These are phyloP conservation scores for Drosophila austrosaltans DNA, from an alignment of 2,888 invertebrate species.

Conservation along the genomic window DNA sequence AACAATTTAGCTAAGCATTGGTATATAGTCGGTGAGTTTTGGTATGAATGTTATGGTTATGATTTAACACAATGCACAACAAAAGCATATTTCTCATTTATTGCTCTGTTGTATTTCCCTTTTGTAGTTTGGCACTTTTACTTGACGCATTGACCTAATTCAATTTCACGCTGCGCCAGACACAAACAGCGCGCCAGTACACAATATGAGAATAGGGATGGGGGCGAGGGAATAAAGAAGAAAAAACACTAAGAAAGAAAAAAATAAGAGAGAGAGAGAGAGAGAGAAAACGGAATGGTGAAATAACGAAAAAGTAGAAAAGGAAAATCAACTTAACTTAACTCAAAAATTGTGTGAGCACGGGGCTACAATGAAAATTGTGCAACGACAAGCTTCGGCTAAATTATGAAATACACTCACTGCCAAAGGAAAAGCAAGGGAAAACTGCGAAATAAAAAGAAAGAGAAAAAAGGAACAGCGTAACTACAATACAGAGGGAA, in stretches of 20 bases:
- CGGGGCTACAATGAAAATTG: too few relatives aligned
- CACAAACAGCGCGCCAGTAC: slow-evolving; percentile 31
- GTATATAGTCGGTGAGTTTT: background rate
- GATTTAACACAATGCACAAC: slow-evolving; percentile 14
- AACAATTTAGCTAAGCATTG: background rate
- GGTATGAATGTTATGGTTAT: background rate
- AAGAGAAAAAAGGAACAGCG: background rate
- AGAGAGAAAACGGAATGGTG: slow-evolving; percentile 4
- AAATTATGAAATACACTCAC: slow-evolving; percentile 19
- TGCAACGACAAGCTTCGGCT: slow-evolving; percentile 8
- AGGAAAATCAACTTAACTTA: slow-evolving; percentile 70
- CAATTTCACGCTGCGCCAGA: slow-evolving; percentile 71
- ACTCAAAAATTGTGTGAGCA: slow-evolving; percentile 56
- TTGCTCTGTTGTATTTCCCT: slow-evolving; percentile 42
- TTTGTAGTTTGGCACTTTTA: slow-evolving; percentile 59
- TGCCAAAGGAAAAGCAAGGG: slow-evolving; percentile 1
- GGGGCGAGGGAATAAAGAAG: slow-evolving; percentile 14
- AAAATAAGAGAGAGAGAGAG: too few relatives aligned
- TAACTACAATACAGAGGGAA: background rate
- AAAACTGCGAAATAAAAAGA: background rate
- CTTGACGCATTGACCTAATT: slow-evolving; percentile 73
- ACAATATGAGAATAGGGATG: background rate
- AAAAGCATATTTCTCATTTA: slow-evolving; percentile 57
- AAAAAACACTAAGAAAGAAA: slow-evolving; percentile 13
- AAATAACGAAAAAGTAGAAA: slow-evolving; percentile 21